Evolutionary conservation across 1,140 invertebrate species (phyloP).

Genomic region (Carposina sasakii): DNA sequence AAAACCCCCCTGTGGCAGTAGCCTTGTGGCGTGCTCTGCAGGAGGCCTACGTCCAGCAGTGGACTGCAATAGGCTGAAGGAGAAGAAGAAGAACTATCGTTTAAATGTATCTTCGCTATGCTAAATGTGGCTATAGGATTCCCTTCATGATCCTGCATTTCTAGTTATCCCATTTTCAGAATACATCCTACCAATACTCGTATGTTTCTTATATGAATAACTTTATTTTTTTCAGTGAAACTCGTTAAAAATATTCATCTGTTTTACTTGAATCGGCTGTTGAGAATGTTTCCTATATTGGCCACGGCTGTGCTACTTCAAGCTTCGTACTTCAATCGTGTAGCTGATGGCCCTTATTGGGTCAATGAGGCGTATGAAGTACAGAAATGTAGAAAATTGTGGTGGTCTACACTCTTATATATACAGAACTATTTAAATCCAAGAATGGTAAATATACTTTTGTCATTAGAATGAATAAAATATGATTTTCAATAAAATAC

Average conservation of each 20-base stretch:
- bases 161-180: too few species aligned
- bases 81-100: too few species aligned
- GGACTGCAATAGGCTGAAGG: too few species aligned
- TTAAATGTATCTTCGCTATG: too few species aligned
- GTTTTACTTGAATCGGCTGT: constrained; percentile 68
- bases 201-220: neutral
- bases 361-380: constrained; percentile 17
- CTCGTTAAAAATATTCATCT: constrained; percentile 28
- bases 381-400: constrained; percentile 28
- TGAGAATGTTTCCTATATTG: constrained; percentile 74
- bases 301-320: constrained; percentile 72
- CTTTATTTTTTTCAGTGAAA: constrained; percentile 20
- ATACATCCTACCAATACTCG: too few species aligned
- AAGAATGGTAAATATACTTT: constrained; percentile 19
- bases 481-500: too few species aligned
- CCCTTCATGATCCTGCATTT: too few species aligned
- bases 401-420: constrained; percentile 37
- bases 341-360: constrained; percentile 75
- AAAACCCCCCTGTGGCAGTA: too few species aligned
- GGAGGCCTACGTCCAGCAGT: too few species aligned
- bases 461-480: neutral
- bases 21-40: too few species aligned
- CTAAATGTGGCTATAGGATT: too few species aligned
- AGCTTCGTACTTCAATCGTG: constrained; percentile 69
- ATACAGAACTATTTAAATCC: constrained; percentile 41